Evolutionary conservation across 2,797 vertebrate genomes (phyloP), one percentile per base, ranked within the genome.

Genomic region (Syngnathus acus): DNA sequence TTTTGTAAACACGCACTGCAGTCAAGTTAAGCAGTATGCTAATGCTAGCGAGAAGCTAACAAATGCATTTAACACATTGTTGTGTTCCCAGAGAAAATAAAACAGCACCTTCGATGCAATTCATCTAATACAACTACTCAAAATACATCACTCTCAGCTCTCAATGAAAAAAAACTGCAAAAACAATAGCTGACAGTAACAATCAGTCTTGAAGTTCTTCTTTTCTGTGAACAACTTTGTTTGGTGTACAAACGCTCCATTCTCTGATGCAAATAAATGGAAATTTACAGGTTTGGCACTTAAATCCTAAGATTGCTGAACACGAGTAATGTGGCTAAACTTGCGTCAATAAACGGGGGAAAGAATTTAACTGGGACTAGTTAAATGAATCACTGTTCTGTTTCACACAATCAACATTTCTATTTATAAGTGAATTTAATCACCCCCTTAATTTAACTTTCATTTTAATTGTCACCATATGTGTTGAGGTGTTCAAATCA

Each of bases 401-500:
- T 57, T 57, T 57, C 54, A 37, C 54, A 57, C 54, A 57, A 57
- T 57, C 54, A 57, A 57, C 54, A 2, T 37, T 57, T 57, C 26
- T 57, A 57, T 57, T 37, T 37, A 57, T 37, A 57, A 32, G 54
- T 17, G 23, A 32, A 55, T 55, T 55, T 55, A 55, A 55, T 55
- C 54, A 37, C 54, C 54, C 26, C 14, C 23, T 37, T 37, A 57
- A 57, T 57, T 57, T 17, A 37, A 6, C 54, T 57, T 57, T 57
- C 26, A 57, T 57, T 57, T 37, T 37, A 57, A 57, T 57, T 17
- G 26, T 37, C 54, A 57, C 10, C 54, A 57, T 37, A 57, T 57
- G 72, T 65, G 66, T 63, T 63, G 63, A 63, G 65, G 47, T 68
- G 67, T 65, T 71, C 54, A 67, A 57, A 7, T 54, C 23, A 14